Evolutionary conservation across 2,113 vertebrate species (phyloP).

Genomic region (Callipepla californica): DNA sequence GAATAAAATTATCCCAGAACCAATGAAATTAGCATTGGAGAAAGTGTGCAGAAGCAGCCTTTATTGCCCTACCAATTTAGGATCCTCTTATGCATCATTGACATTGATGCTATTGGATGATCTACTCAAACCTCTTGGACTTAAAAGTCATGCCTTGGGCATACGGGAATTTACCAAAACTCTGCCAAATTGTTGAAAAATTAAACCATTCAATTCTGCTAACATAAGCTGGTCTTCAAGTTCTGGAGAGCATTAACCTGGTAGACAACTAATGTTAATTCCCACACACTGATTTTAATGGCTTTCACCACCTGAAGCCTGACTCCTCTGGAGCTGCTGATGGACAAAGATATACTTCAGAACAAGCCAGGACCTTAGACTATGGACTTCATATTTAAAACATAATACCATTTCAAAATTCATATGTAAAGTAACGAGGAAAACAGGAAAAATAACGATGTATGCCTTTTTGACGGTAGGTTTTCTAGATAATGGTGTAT

Average conservation of each 20-base stretch:
- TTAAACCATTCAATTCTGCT: neutral
- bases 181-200: slow-evolving; percentile 18
- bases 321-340: neutral
- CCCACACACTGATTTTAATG: neutral
- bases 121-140: neutral
- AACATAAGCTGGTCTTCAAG: neutral
- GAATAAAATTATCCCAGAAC: slow-evolving; percentile 31
- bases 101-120: neutral
- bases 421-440: neutral
- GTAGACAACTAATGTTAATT: neutral
- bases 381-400: neutral
- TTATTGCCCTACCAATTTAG: slow-evolving; percentile 9
- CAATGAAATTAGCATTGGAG: neutral
- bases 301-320: neutral
- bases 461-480: neutral
- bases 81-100: neutral
- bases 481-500: neutral
- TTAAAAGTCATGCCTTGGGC: neutral
- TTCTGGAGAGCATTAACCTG: neutral
- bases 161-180: neutral
- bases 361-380: neutral
- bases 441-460: neutral
- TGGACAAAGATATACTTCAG: neutral
- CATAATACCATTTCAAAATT: neutral
- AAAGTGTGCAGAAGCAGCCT: neutral